These are phyloP conservation scores for Heloderma charlesbogerti DNA, from an alignment of 2,113 vertebrate species.

Conservation along the genomic window DNA sequence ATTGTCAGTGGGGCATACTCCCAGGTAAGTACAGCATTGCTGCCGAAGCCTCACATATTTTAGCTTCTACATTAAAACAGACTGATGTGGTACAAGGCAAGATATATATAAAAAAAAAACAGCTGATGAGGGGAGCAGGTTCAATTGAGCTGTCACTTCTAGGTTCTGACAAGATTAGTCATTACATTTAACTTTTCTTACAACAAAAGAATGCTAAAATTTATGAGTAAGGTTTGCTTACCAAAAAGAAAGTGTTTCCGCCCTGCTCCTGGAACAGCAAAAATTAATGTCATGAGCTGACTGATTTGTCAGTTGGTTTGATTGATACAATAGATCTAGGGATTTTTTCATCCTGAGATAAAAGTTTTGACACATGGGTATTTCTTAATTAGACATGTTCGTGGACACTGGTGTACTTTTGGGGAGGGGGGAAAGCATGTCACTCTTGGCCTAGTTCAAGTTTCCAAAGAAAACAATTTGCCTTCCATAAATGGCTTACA, in stretches of 20 bases:
- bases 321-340: conserved; percentile 44
- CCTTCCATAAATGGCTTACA: background rate
- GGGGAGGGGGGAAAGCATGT: background rate
- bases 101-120: conserved; percentile 56
- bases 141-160: conserved; percentile 60
- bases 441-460: background rate
- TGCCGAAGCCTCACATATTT: background rate
- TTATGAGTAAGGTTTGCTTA: conserved; percentile 49
- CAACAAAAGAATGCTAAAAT: conserved; percentile 58
- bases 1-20: background rate
- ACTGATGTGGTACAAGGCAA: conserved; percentile 7
- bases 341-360: background rate
- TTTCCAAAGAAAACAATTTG: background rate
- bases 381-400: background rate
- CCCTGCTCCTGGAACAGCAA: conserved; percentile 50
- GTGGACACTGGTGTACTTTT: background rate
- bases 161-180: conserved; percentile 57
- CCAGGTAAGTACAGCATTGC: background rate
- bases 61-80: conserved; percentile 47
- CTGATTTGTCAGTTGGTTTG: conserved; percentile 58
- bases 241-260: conserved; percentile 44
- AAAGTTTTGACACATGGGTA: background rate
- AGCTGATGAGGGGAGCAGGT: conserved; percentile 56
- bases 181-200: conserved; percentile 54
- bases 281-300: conserved; percentile 62